Evolutionary conservation across 1,140 invertebrate genomes (phyloP).

Genomic region (Palaemon carinicauda): DNA sequence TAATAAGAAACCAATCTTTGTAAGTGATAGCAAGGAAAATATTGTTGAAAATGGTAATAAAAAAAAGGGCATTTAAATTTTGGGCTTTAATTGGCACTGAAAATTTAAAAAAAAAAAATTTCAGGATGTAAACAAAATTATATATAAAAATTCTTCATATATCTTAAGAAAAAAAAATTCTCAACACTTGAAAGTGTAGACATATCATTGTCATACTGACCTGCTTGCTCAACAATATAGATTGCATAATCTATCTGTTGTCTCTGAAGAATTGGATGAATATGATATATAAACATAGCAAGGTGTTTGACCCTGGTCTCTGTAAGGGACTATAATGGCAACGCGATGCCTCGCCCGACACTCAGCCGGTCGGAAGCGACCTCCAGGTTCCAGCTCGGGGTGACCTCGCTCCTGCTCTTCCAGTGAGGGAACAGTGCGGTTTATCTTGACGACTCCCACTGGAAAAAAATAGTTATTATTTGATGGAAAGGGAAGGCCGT

Average conservation of each 20-base stretch:
- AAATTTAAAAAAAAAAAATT: too few relatives aligned
- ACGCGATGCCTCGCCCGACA: conserved; percentile 81
- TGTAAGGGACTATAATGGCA: conserved; percentile 88
- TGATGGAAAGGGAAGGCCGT: not conserved
- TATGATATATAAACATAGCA: conserved; percentile 22
- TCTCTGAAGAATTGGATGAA: conserved; percentile 80
- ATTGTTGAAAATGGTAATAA: too few relatives aligned
- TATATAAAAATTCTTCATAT: too few relatives aligned
- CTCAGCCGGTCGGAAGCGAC: conserved; percentile 77
- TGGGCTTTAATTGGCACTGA: too few relatives aligned
- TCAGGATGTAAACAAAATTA: too few relatives aligned
- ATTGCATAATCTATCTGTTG: conserved; percentile 94
- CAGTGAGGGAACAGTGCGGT: not conserved
- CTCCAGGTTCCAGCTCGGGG: conserved; percentile 68
- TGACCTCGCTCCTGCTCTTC: conserved; percentile 21
- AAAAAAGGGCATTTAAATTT: too few relatives aligned
- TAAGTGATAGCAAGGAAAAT: too few relatives aligned
- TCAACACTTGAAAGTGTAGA: too few relatives aligned
- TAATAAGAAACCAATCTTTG: too few relatives aligned
- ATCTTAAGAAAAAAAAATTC: too few relatives aligned
- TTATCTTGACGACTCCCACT: conserved; percentile 33
- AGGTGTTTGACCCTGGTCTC: conserved; percentile 82
- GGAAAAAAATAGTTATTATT: not conserved
- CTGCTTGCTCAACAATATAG: conserved; percentile 92
- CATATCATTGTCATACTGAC: conserved; percentile 62